Evolutionary conservation across 2,888 invertebrate genomes (phyloP).

Genomic region (Drosophila niveifrons): DNA sequence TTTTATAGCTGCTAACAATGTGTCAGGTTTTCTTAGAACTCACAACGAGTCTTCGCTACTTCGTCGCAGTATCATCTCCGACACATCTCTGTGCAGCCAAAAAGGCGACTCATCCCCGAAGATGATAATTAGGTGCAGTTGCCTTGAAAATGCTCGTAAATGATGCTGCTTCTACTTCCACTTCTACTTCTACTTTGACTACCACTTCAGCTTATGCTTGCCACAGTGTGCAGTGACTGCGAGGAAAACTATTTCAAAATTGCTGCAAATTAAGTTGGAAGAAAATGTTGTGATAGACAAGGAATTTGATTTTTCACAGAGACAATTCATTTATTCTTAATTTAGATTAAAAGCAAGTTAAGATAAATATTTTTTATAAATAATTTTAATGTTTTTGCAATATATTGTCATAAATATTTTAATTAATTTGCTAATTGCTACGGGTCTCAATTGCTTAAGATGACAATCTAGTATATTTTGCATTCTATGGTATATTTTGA

Average conservation of each 20-base stretch:
- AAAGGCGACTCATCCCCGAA: constrained; percentile 42
- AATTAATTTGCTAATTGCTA: too few species aligned
- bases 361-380: too few species aligned
- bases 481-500: too few species aligned
- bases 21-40: constrained; percentile 78
- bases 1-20: constrained; percentile 79
- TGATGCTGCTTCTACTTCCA: constrained; percentile 3
- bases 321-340: too few species aligned
- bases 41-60: constrained; percentile 44
- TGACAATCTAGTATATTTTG: too few species aligned
- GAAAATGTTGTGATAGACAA: neutral
- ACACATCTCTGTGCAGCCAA: constrained; percentile 17
- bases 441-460: too few species aligned
- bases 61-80: constrained; percentile 29
- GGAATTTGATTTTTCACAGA: too few species aligned
- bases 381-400: too few species aligned
- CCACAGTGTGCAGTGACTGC: constrained; percentile 22
- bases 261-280: neutral
- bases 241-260: constrained; percentile 16
- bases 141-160: constrained; percentile 47
- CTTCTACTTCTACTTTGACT: neutral
- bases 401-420: too few species aligned
- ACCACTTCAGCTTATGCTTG: neutral
- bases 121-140: constrained; percentile 69
- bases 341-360: too few species aligned